Evolutionary conservation across 2,797 vertebrate genomes (phyloP).

Genomic region (Lophotriccus pileatus): DNA sequence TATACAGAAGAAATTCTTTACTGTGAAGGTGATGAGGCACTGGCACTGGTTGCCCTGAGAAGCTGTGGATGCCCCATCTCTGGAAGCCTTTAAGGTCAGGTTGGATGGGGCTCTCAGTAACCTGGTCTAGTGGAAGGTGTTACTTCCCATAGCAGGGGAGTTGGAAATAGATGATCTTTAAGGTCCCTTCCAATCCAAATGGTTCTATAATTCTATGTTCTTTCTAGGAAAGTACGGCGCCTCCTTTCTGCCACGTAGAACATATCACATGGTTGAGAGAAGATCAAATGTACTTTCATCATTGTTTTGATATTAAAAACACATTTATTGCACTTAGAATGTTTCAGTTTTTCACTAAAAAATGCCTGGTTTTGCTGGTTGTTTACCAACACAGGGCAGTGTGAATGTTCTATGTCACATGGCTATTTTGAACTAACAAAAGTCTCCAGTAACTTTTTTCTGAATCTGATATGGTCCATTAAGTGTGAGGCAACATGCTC

Average conservation of each 20-base stretch:
- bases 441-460: not conserved
- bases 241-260: not conserved
- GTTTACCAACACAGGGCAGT: not conserved
- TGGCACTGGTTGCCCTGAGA: not conserved
- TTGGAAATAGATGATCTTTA: not conserved
- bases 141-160: not conserved
- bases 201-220: not conserved
- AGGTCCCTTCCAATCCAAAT: not conserved
- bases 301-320: not conserved
- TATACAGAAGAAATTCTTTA: not conserved
- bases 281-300: not conserved
- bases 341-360: not conserved
- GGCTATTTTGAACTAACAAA: not conserved
- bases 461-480: not conserved
- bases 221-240: not conserved
- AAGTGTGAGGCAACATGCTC: not conserved
- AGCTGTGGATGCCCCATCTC: rapidly evolving
- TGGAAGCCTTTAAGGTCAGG: not conserved
- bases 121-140: not conserved
- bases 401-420: not conserved
- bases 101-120: not conserved
- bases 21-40: too few species aligned
- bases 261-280: rapidly evolving
- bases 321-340: not conserved
- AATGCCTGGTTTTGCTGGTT: not conserved